phyloP scores from a whole-genome alignment of 92 coral and sea anemone genomes.

The Actinernus sp. region DNA sequence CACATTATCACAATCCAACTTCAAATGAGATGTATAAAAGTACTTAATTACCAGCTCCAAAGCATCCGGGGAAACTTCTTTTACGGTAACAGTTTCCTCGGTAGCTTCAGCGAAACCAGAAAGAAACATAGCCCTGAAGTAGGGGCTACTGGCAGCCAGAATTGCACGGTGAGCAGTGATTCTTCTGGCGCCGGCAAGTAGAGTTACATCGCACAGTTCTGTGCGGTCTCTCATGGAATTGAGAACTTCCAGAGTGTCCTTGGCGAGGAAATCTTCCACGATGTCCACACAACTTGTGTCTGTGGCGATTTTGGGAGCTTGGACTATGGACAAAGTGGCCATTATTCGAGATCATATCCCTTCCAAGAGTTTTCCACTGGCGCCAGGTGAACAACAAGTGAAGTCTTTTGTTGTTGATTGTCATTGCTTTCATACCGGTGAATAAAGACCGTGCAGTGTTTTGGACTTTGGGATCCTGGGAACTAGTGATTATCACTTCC shows the following conservation, averaged over 20 bases:
- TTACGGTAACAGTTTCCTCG: conserved; percentile 78
- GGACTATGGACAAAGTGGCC: conserved; percentile 8
- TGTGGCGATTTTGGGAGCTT: conserved; percentile 38
- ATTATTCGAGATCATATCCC: conserved; percentile 20
- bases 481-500: no score
- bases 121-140: conserved; percentile 97
- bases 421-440: not conserved
- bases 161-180: conserved; percentile 91
- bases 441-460: conserved; percentile 5
- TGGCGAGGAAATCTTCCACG: conserved; percentile 84
- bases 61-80: conserved; percentile 83
- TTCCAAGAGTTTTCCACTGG: no score
- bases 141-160: conserved; percentile 98
- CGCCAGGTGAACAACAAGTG: no score
- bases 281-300: conserved; percentile 80
- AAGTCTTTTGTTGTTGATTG: conserved; percentile 1
- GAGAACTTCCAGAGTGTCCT: conserved; percentile 77
- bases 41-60: conserved; percentile 78
- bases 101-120: conserved; percentile 94
- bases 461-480: no score
- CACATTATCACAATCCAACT: conserved; percentile 81
- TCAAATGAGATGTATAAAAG: conserved; percentile 94
- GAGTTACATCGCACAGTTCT: conserved; percentile 90
- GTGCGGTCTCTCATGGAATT: conserved; percentile 85
- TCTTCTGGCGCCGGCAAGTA: conserved; percentile 73